A percentile compares a stretch with the other conserved stretches of the same genome.
phyloP scores from a whole-genome alignment of 2,888 invertebrate genomes.

The Drosophila lacicola region DNA sequence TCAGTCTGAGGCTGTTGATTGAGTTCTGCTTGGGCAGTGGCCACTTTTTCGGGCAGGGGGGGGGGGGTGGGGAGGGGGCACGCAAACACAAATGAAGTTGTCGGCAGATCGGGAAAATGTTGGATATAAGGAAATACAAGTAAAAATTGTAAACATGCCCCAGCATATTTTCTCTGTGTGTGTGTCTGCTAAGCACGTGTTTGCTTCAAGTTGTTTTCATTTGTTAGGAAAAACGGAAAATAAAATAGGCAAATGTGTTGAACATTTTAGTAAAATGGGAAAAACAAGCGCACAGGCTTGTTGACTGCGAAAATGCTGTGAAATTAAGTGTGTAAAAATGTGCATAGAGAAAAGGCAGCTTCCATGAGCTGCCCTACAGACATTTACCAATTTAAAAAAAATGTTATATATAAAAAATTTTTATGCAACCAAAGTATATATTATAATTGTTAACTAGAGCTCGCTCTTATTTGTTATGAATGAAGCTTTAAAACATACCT shows the following conservation, averaged over 20 bases:
- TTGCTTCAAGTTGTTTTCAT: conserved; percentile 24
- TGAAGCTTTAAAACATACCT: too few species aligned
- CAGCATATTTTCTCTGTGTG: conserved; percentile 22
- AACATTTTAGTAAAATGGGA: conserved; percentile 21
- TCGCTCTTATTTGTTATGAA: too few species aligned
- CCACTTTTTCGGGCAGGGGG: conserved; percentile 20
- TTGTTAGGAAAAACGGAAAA: conserved; percentile 18
- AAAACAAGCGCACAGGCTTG: background rate
- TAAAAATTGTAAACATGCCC: conserved; percentile 31
- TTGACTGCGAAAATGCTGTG: background rate
- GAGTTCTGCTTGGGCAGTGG: conserved; percentile 59
- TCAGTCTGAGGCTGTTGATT: conserved; percentile 69
- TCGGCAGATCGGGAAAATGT: conserved; percentile 12
- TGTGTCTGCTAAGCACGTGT: conserved; percentile 34
- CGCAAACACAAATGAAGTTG: conserved; percentile 26
- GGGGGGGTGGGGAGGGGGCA: background rate
- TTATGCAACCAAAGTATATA: too few species aligned
- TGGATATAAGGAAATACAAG: conserved; percentile 17
- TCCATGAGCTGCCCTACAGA: background rate
- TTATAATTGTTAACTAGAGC: too few species aligned
- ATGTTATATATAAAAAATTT: too few species aligned
- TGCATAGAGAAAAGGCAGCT: background rate
- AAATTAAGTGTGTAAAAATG: background rate
- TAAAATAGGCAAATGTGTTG: conserved; percentile 36
- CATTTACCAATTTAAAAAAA: too few species aligned